phyloP scores from a whole-genome alignment of 1,140 invertebrate species.

The Delia radicum region DNA sequence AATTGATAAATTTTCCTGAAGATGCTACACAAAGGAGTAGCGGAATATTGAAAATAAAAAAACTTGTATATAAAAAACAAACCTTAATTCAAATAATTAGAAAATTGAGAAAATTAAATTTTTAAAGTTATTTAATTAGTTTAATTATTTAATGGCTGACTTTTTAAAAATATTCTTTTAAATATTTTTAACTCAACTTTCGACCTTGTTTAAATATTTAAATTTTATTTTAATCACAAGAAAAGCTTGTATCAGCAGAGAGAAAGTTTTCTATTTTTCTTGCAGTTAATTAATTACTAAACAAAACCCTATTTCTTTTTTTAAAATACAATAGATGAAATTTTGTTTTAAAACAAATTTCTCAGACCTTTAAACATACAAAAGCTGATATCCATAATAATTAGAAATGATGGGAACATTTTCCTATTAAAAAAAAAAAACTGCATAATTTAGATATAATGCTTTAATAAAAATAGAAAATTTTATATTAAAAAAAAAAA shows the following conservation, averaged over 20 bases:
- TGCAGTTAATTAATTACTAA: background rate
- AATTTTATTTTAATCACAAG: background rate
- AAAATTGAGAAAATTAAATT: too few relatives aligned
- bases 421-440: background rate
- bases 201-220: too few relatives aligned
- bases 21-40: too few relatives aligned
- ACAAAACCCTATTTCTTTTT: background rate
- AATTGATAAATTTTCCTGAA: too few relatives aligned
- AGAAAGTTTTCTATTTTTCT: background rate
- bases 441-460: background rate
- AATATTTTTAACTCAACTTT: too few relatives aligned
- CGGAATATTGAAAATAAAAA: too few relatives aligned
- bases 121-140: too few relatives aligned
- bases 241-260: background rate
- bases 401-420: background rate
- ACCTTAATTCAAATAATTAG: too few relatives aligned
- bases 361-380: background rate
- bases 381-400: background rate
- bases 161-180: too few relatives aligned
- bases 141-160: too few relatives aligned
- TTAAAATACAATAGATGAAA: background rate
- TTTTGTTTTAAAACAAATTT: background rate
- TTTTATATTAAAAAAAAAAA: background rate
- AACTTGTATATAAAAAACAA: too few relatives aligned
- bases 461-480: background rate